Percentiles rank a stretch among this genome's conserved stretches.
Conservation (phyloP, 2,113 vertebrate species). For the Crotalus tigris region DNA sequence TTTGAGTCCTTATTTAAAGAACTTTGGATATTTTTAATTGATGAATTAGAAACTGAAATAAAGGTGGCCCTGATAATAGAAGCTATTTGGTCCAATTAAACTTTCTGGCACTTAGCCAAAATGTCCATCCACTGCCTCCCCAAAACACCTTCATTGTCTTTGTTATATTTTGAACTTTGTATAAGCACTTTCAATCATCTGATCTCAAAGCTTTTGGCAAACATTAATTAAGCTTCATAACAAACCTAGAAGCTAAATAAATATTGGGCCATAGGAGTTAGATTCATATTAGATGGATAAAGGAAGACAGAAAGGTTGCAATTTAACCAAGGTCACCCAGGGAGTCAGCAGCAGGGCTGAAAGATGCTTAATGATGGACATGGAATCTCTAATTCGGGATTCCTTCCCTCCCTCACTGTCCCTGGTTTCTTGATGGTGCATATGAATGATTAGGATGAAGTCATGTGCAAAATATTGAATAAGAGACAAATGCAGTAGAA, state of each 20-base stretch:
- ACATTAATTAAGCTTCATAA: constrained; percentile 61
- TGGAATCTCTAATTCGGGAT: constrained; percentile 17
- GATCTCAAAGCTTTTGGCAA: constrained; percentile 60
- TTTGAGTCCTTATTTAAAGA: constrained; percentile 55
- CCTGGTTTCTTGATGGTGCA: not conserved
- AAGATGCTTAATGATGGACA: not conserved
- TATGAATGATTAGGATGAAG: not conserved
- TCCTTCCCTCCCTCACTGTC: not conserved
- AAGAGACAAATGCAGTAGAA: not conserved
- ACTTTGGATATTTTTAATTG: constrained; percentile 30
- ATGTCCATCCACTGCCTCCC: not conserved
- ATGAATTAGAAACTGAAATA: constrained; percentile 49
- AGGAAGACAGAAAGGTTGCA: constrained; percentile 37
- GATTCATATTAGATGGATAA: constrained; percentile 43
- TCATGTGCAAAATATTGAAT: not conserved
- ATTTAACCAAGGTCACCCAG: constrained; percentile 49
- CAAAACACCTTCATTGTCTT: constrained; percentile 20
- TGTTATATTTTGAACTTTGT: constrained; percentile 43
- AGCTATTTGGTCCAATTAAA: constrained; percentile 31
- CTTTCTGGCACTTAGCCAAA: constrained; percentile 29
- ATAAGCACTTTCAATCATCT: constrained; percentile 52
- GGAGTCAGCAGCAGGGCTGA: constrained; percentile 19
- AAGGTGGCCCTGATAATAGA: constrained; percentile 56
- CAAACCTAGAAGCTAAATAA: constrained; percentile 54
- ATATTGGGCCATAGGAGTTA: constrained; percentile 36